Percentiles rank a stretch among this genome's conserved stretches.
Conservation (phyloP, 2,888 invertebrate species). For the Apamea monoglypha region DNA sequence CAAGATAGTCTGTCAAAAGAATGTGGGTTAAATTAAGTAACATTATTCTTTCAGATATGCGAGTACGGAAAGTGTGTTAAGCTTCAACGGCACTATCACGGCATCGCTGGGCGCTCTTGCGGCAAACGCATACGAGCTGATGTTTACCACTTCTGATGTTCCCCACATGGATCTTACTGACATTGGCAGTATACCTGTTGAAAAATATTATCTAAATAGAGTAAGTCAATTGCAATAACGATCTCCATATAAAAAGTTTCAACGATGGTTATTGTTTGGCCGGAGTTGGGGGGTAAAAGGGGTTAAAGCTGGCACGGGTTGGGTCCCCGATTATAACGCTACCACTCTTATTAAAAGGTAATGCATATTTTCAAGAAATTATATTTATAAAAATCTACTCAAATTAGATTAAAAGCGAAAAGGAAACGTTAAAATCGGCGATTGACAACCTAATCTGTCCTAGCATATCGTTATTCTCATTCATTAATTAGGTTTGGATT, state of each 20-base stretch:
- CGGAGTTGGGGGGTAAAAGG: too few species aligned
- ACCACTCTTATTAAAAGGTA: too few species aligned
- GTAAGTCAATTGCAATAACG: slow-evolving; percentile 71
- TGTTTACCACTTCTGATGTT: slow-evolving; percentile 70
- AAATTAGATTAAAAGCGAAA: too few species aligned
- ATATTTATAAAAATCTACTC: too few species aligned
- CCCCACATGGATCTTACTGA: slow-evolving; percentile 75
- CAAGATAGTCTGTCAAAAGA: neutral
- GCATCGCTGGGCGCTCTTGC: slow-evolving; percentile 77
- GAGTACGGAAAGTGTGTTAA: slow-evolving; percentile 80
- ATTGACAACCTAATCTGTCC: too few species aligned
- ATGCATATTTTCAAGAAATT: too few species aligned
- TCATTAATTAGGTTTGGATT: neutral
- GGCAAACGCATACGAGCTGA: slow-evolving; percentile 74
- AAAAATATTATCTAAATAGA: slow-evolving; percentile 83
- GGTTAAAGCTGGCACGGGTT: too few species aligned
- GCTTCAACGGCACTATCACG: slow-evolving; percentile 74
- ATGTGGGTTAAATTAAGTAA: neutral
- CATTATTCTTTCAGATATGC: slow-evolving; percentile 73
- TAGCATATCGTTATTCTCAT: too few species aligned
- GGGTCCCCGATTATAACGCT: too few species aligned
- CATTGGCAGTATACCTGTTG: slow-evolving; percentile 72
- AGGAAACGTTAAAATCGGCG: too few species aligned
- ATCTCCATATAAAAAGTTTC: neutral
- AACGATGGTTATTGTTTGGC: neutral